These are phyloP conservation scores for Chydorus sphaericus DNA, from an alignment of 2,888 invertebrate species.

Conservation along the genomic window DNA sequence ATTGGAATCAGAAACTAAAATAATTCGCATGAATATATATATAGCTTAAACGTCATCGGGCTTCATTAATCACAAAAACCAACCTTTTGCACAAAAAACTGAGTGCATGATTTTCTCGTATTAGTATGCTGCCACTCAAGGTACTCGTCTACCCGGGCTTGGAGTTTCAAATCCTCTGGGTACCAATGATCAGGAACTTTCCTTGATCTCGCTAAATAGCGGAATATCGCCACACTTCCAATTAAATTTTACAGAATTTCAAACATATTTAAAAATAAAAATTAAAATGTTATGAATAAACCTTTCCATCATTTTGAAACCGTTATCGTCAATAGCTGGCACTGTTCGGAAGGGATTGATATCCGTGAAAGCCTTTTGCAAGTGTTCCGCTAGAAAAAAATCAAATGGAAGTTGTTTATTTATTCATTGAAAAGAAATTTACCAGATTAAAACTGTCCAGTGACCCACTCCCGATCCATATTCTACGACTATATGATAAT, in stretches of 20 bases:
- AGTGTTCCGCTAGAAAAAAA: constrained; percentile 49
- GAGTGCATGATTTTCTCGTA: constrained; percentile 39
- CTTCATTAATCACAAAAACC: background rate
- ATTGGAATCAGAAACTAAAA: constrained; percentile 32
- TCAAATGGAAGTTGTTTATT: too few relatives aligned
- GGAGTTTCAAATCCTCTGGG: constrained; percentile 42
- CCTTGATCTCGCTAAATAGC: constrained; percentile 43
- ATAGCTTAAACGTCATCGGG: too few relatives aligned
- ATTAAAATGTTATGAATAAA: background rate
- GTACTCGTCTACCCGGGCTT: constrained; percentile 54
- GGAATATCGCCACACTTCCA: constrained; percentile 53
- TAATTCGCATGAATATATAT: too few relatives aligned
- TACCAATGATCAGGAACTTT: constrained; percentile 43
- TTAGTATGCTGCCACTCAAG: constrained; percentile 63
- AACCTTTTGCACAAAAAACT: constrained; percentile 45
- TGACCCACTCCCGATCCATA: too few relatives aligned
- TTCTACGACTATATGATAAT: too few relatives aligned
- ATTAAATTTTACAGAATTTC: constrained; percentile 10
- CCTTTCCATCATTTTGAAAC: constrained; percentile 46
- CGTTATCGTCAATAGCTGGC: constrained; percentile 50
- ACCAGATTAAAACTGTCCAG: background rate
- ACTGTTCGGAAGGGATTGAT: constrained; percentile 47
- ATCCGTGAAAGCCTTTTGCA: constrained; percentile 40
- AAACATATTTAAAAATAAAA: background rate
- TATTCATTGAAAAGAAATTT: constrained; percentile 19